phyloP scores from a whole-genome alignment of 2,888 invertebrate species.

The Adineta ricciae region DNA sequence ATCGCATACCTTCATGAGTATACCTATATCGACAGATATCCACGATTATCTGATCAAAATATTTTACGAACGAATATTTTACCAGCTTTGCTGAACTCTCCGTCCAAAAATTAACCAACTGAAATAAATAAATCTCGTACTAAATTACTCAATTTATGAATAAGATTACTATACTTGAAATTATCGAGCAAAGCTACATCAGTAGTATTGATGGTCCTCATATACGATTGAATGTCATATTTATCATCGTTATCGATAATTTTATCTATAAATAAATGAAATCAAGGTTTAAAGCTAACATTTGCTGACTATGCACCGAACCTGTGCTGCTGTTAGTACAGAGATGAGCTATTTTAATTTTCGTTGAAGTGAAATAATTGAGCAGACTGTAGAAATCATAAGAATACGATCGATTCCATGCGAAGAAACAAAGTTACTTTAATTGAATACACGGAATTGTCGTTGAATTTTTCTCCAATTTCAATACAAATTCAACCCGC shows the following conservation, averaged over 20 bases:
- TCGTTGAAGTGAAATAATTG: neutral
- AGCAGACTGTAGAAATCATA: neutral
- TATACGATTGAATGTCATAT: conserved; percentile 2
- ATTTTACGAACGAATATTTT: neutral
- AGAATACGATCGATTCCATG: neutral
- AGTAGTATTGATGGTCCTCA: conserved; percentile 3
- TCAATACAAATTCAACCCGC: neutral
- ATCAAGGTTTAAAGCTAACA: neutral
- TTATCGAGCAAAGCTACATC: neutral
- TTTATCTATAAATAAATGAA: neutral
- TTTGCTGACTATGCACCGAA: neutral
- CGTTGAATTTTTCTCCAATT: neutral
- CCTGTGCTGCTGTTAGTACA: neutral
- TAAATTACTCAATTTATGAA: neutral
- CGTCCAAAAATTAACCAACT: conserved; percentile 3
- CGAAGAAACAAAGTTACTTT: neutral
- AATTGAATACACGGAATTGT: neutral
- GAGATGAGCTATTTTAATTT: neutral
- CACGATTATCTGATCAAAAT: too few relatives aligned
- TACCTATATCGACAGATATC: neutral
- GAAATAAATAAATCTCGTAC: neutral
- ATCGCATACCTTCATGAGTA: neutral
- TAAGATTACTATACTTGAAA: neutral
- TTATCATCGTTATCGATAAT: conserved; percentile 8
- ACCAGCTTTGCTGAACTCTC: neutral